Conservation (phyloP, 1,140 invertebrate genomes). For the Portunus trituberculatus region DNA sequence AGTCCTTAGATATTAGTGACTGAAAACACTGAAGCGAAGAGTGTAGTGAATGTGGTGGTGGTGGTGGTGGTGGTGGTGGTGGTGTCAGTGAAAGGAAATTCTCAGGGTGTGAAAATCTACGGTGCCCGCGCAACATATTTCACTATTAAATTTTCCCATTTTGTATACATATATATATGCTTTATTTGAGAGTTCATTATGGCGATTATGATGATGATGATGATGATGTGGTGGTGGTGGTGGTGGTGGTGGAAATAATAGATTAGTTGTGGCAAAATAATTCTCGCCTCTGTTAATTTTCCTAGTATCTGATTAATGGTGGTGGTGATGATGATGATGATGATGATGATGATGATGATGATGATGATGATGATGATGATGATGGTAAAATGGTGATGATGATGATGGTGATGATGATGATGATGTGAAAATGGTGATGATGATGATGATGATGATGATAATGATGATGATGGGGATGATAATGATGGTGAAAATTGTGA, state of each 20-base stretch:
- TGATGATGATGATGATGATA: background rate
- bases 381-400: background rate
- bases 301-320: background rate
- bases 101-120: too few species aligned
- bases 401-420: background rate
- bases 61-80: slow-evolving; percentile 1
- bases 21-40: too few species aligned
- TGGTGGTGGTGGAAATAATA: background rate
- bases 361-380: background rate
- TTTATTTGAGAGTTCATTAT: background rate
- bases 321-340: slow-evolving; percentile 12
- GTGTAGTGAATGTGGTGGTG: background rate
- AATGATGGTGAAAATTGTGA: background rate
- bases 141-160: too few species aligned
- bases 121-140: too few species aligned
- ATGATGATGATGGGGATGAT: slow-evolving; percentile 32
- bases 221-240: background rate
- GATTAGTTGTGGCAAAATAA: background rate
- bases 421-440: background rate
- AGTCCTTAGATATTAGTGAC: too few species aligned
- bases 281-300: too few species aligned
- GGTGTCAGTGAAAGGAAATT: too few species aligned
- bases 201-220: background rate
- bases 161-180: too few species aligned
- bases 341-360: slow-evolving; percentile 29